These are phyloP conservation scores for Acanthurus leucopareius DNA, from an alignment of 2,797 vertebrate genomes.

Conservation along the genomic window DNA sequence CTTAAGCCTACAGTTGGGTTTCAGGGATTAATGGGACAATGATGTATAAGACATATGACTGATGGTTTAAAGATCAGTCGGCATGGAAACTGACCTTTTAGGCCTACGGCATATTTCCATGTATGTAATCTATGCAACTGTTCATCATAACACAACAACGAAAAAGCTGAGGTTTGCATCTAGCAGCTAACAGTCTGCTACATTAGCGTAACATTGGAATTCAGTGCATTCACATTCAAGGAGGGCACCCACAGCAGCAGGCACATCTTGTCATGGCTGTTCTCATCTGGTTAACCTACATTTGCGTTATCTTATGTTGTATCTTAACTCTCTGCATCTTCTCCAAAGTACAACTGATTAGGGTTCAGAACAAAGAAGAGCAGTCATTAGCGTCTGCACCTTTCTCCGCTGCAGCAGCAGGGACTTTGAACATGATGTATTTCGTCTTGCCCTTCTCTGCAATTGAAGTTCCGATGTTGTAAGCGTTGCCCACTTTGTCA, in stretches of 20 bases:
- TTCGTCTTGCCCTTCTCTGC: constrained; percentile 95
- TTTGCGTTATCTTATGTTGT: not conserved
- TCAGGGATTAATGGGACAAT: not conserved
- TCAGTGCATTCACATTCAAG: not conserved
- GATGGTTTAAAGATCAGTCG: not conserved
- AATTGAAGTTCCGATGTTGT: constrained; percentile 95
- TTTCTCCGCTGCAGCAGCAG: constrained; percentile 75
- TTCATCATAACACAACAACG: too few species aligned
- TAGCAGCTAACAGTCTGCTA: too few species aligned
- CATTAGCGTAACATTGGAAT: not conserved
- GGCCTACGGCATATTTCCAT: not conserved
- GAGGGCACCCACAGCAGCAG: not conserved
- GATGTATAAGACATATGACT: not conserved
- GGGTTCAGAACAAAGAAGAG: too few species aligned
- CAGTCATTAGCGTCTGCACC: constrained; percentile 44
- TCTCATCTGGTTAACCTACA: not conserved
- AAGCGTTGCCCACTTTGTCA: constrained; percentile 90
- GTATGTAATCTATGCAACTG: not conserved
- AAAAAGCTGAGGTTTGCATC: too few species aligned
- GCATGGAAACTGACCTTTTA: not conserved
- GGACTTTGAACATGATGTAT: constrained; percentile 93
- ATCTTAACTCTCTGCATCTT: not conserved
- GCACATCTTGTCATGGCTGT: too few species aligned
- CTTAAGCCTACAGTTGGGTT: not conserved
- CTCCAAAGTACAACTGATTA: too few species aligned